These are phyloP conservation scores for Dolomedes plantarius DNA, from an alignment of 2,888 invertebrate species.

Conservation along the genomic window DNA sequence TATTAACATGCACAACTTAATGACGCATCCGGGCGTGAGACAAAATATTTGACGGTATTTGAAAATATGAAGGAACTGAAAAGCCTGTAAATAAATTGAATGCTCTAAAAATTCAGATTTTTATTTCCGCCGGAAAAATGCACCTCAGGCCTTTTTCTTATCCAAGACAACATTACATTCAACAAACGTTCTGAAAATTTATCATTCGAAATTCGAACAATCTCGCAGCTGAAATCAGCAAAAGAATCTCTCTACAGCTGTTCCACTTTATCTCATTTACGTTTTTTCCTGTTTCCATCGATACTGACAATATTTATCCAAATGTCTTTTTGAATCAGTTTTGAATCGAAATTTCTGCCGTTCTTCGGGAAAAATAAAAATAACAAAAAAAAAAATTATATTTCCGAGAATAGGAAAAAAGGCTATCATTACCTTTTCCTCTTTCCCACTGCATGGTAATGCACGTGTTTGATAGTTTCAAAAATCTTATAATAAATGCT, in stretches of 20 bases:
- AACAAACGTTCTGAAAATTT: too few species aligned
- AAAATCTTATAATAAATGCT: too few species aligned
- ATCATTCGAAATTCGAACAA: not conserved
- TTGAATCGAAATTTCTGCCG: slow-evolving; percentile 42
- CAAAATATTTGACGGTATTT: too few species aligned
- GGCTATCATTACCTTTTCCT: slow-evolving; percentile 34
- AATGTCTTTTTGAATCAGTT: slow-evolving; percentile 68
- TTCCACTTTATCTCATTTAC: slow-evolving; percentile 25
- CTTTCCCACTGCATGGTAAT: not conserved
- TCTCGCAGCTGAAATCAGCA: not conserved
- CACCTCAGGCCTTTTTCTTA: too few species aligned
- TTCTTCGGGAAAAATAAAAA: not conserved
- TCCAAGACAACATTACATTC: too few species aligned
- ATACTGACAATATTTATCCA: slow-evolving; percentile 46
- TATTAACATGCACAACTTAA: too few species aligned
- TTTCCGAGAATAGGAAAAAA: slow-evolving; percentile 37
- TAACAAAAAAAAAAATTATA: slow-evolving; percentile 19
- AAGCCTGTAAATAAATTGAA: too few species aligned
- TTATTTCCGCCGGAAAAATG: too few species aligned
- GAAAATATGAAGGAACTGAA: too few species aligned
- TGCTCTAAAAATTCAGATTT: too few species aligned
- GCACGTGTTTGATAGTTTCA: too few species aligned
- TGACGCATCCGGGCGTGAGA: too few species aligned
- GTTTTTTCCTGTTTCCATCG: not conserved
- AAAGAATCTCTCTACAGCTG: slow-evolving; percentile 60